phyloP scores from a whole-genome alignment of 2,888 invertebrate species.

The Neoascia interrupta region DNA sequence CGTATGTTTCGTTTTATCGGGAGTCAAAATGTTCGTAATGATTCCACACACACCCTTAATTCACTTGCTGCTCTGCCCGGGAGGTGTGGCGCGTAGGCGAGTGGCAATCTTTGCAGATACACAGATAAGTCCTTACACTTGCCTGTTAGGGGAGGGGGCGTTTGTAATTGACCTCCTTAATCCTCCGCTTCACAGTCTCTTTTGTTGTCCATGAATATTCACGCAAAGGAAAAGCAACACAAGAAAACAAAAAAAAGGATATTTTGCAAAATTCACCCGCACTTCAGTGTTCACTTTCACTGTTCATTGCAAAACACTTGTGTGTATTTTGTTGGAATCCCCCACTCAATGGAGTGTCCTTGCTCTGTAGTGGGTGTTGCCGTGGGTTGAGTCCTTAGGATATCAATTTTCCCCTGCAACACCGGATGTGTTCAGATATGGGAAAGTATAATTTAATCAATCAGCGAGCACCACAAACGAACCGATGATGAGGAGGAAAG shows the following conservation, averaged over 20 bases:
- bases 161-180: background rate
- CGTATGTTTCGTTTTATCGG: slow-evolving; percentile 31
- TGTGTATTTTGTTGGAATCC: slow-evolving; percentile 2
- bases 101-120: slow-evolving; percentile 9
- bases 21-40: slow-evolving; percentile 24
- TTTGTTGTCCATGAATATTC: background rate
- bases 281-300: slow-evolving; percentile 47
- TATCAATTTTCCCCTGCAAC: slow-evolving; percentile 6
- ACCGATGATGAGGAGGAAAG: slow-evolving; percentile 11
- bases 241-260: slow-evolving; percentile 6
- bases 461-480: slow-evolving; percentile 29
- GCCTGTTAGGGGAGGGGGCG: too few relatives aligned
- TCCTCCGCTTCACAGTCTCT: background rate
- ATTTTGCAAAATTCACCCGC: slow-evolving; percentile 19
- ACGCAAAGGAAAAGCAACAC: background rate
- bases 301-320: slow-evolving; percentile 24
- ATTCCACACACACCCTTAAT: slow-evolving; percentile 18
- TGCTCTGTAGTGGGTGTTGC: slow-evolving; percentile 19
- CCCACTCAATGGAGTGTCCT: slow-evolving; percentile 28
- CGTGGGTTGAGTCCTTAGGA: slow-evolving; percentile 6
- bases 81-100: slow-evolving; percentile 27
- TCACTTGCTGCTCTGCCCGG: slow-evolving; percentile 6
- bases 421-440: slow-evolving; percentile 5
- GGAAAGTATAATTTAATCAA: slow-evolving; percentile 32
- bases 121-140: too few relatives aligned